These are phyloP conservation scores for Morelia viridis DNA, from an alignment of 2,797 vertebrate species.

Conservation along the genomic window DNA sequence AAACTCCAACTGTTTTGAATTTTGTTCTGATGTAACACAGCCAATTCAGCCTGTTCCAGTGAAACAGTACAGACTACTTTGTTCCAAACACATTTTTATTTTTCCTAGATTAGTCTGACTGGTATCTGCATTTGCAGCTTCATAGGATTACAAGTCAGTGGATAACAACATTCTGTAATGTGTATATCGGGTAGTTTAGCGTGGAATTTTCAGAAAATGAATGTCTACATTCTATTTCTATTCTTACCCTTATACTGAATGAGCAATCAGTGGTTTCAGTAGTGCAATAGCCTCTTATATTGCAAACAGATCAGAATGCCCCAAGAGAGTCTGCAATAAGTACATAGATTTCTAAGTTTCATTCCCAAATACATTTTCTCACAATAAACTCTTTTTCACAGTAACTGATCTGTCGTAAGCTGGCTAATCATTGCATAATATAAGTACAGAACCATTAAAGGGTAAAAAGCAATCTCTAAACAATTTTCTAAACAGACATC, in stretches of 20 bases:
- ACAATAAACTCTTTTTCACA: background rate
- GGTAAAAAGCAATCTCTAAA: background rate
- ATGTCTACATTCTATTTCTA: background rate
- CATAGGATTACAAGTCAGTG: background rate
- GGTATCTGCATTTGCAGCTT: background rate
- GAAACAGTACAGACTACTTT: background rate
- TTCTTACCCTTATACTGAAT: background rate
- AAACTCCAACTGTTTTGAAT: background rate
- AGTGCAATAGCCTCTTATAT: background rate
- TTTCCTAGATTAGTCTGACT: background rate
- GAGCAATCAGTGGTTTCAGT: background rate
- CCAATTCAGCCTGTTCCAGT: background rate
- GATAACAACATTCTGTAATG: conserved; percentile 8
- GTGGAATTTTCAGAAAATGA: background rate
- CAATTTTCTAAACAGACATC: background rate
- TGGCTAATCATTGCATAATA: background rate
- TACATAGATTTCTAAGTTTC: background rate
- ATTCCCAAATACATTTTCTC: background rate
- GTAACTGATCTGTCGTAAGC: background rate
- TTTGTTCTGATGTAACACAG: background rate
- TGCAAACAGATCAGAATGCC: background rate
- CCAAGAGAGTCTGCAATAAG: background rate
- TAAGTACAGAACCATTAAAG: background rate
- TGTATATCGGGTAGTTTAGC: background rate
- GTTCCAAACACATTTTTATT: background rate